These are phyloP conservation scores for Propithecus deckenii DNA, from an alignment of 2,797 vertebrate species.

Conservation along the genomic window DNA sequence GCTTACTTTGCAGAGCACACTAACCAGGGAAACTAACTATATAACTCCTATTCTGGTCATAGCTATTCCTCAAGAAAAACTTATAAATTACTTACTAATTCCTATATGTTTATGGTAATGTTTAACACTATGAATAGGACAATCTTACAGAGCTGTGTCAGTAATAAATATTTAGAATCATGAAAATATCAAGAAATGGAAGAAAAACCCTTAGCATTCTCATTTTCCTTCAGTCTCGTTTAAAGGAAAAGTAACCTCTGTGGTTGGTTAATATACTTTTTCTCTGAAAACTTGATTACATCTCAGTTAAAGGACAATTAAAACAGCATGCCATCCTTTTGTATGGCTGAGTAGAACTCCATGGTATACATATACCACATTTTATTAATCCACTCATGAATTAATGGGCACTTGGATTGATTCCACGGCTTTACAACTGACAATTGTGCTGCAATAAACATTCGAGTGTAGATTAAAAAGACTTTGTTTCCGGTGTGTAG, in stretches of 20 bases:
- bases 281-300: background rate
- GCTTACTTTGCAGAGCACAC: background rate
- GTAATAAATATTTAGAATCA: background rate
- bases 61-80: background rate
- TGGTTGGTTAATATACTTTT: background rate
- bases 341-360: background rate
- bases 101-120: background rate
- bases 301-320: conserved; percentile 19
- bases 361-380: background rate
- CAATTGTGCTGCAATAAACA: background rate
- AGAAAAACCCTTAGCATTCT: conserved; percentile 62
- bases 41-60: background rate
- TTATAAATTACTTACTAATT: background rate
- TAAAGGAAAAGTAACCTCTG: conserved; percentile 50
- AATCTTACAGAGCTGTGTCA: background rate
- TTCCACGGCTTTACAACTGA: background rate
- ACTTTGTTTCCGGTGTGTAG: no score
- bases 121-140: background rate
- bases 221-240: conserved; percentile 41
- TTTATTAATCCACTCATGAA: background rate
- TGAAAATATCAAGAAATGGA: conserved; percentile 71
- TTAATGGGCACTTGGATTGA: background rate
- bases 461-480: no score
- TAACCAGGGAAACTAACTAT: background rate
- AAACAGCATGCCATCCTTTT: background rate